Evolutionary conservation across 2,888 invertebrate species (phyloP), one percentile per base, ranked within the genome.

Genomic region (Hanleya hanleyi): DNA sequence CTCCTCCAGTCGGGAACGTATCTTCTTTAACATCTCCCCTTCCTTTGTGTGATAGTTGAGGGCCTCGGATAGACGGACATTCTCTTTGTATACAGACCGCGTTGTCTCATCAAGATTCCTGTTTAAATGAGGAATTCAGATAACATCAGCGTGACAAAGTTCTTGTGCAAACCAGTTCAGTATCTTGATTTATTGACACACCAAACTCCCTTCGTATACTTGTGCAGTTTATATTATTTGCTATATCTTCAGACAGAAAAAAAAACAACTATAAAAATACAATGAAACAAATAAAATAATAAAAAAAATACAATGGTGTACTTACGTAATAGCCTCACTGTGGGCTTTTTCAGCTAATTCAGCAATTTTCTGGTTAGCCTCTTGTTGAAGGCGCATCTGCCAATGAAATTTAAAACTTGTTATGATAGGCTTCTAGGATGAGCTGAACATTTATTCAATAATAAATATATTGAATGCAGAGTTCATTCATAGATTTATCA

Each of bases 51-150:
- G 89, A 71, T 87, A 87, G 65, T 80, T 84, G 50, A 90, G 76
- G 0, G 89, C 87, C 75, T 90, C 89, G 6, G 86, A 85, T 32
- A 90, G 73, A 5, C 89, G 79, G 26, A 89, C 87, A 79, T 91
- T 91, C 75, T 91, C 91, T 73, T 89, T 89, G 78, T 90, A 91
- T 15, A 91, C 90, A 22, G 87, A 87, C 68, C 88, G 84, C n/a
- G 90, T 91, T n/a, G 90, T 89, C 69, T 90, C 90, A 77, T 90
- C 88, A 29, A 91, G 77, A 74, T 90, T 90, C 32, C 86, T 86
- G 36, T 0, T 62, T 12, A 37, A 18, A 64, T 41, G 47, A n/a
- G 47, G n/a, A 41, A 41, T 41, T 15, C 47, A 41, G 12, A 41
- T 41, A n/a, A 41, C 47, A 41, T 41, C 47, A 15, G 47, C n/a